A percentile compares a stretch with the other conserved stretches of the same genome.
phyloP scores from a whole-genome alignment of 92 coral and sea anemone genomes.

The Phymanthus crucifer region DNA sequence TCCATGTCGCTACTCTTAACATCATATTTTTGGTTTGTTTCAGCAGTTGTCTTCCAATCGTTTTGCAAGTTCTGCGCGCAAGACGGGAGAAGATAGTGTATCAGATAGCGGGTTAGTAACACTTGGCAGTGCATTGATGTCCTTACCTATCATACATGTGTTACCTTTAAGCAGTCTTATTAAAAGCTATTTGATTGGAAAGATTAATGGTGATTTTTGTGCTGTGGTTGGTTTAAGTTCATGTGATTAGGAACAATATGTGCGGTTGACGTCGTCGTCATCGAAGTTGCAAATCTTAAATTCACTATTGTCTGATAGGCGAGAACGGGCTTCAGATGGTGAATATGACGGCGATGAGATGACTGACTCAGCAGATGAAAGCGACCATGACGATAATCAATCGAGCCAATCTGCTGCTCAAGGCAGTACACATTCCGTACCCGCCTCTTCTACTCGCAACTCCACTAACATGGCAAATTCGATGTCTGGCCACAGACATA shows the following conservation, averaged over 20 bases:
- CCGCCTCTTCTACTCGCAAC: neutral
- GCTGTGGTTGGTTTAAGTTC: too few relatives aligned
- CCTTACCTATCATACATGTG: too few relatives aligned
- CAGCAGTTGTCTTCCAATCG: neutral
- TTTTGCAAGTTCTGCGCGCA: neutral
- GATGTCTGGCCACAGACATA: neutral
- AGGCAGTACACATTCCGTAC: neutral
- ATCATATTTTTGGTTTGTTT: neutral
- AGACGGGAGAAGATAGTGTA: neutral
- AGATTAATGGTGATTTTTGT: too few relatives aligned
- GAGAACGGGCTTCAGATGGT: constrained; percentile 63
- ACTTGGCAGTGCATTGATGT: neutral
- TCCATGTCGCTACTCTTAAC: neutral
- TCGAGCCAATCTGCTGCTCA: constrained; percentile 21
- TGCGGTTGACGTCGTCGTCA: too few relatives aligned
- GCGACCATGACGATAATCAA: constrained; percentile 63
- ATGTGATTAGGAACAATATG: too few relatives aligned
- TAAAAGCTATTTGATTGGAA: too few relatives aligned
- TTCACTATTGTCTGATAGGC: constrained; percentile 30
- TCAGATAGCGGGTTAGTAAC: neutral
- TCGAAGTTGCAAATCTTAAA: neutral
- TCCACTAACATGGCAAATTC: constrained; percentile 15
- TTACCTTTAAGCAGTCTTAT: too few relatives aligned
- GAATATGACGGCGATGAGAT: constrained; percentile 75
- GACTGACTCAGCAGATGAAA: constrained; percentile 92